Evolutionary conservation across 2,113 vertebrate species (phyloP).

Genomic region (Leucosticte australis): DNA sequence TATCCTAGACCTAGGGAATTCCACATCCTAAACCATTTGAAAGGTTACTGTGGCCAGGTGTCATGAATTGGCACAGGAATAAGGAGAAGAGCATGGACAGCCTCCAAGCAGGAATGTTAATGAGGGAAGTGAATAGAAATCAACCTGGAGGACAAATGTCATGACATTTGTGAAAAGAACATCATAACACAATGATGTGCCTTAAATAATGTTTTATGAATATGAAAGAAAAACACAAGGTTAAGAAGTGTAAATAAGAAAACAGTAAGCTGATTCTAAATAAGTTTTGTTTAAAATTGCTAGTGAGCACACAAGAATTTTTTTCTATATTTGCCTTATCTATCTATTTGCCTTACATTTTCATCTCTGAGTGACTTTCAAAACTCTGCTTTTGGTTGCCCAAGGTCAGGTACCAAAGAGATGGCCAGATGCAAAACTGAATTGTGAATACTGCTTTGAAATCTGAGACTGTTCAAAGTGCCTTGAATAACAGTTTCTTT

Average conservation of each 20-base stretch:
- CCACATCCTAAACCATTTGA: not conserved
- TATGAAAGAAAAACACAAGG: not conserved
- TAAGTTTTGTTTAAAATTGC: not conserved
- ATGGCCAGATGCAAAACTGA: not conserved
- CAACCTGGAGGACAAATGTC: slow-evolving; percentile 40
- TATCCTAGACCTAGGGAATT: slow-evolving; percentile 28
- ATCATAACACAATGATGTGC: not conserved
- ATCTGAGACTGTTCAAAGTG: not conserved
- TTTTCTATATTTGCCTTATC: not conserved
- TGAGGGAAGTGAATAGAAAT: slow-evolving; percentile 7
- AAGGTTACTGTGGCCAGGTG: slow-evolving; percentile 49
- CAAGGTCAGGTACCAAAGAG: not conserved
- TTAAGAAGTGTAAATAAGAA: slow-evolving; percentile 15
- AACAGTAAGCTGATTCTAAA: not conserved
- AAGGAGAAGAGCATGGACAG: not conserved
- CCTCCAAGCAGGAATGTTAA: slow-evolving; percentile 11
- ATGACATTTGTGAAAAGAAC: slow-evolving; percentile 56
- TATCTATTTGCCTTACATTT: not conserved
- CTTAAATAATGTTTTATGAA: not conserved
- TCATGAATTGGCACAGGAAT: slow-evolving; percentile 34
- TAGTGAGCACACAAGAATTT: not conserved
- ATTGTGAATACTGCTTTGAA: not conserved
- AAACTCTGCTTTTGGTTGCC: not conserved
- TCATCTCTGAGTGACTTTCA: not conserved
- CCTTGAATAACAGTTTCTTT: not conserved